These are phyloP conservation scores for Coleophora deauratella DNA, from an alignment of 2,888 invertebrate genomes.

Conservation along the genomic window DNA sequence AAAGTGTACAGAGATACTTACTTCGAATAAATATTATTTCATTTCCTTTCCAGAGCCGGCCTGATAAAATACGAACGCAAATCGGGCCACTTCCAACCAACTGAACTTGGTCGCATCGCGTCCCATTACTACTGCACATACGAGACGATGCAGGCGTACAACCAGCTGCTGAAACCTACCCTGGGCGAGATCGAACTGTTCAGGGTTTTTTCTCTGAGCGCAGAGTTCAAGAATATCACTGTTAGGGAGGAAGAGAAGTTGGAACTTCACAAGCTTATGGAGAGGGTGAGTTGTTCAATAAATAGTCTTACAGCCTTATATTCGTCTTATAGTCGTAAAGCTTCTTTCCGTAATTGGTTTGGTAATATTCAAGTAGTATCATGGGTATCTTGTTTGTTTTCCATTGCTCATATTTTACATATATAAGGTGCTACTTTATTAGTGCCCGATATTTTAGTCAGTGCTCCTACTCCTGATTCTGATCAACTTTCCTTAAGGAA, in stretches of 20 bases:
- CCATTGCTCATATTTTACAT: no score
- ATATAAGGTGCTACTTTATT: no score
- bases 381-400: no score
- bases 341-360: no score
- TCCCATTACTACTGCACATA: constrained; percentile 99
- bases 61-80: constrained; percentile 96
- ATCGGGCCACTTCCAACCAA: constrained; percentile 89
- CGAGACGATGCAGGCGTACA: constrained; percentile 97
- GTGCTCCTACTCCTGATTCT: no score
- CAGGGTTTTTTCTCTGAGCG: constrained; percentile 97
- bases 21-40: no score
- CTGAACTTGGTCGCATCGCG: constrained; percentile 97
- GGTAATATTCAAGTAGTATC: no score
- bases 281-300: constrained; percentile 58
- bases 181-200: constrained; percentile 98
- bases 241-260: constrained; percentile 97
- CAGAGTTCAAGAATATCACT: constrained; percentile 94
- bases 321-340: no score
- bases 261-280: constrained; percentile 95
- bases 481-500: no score
- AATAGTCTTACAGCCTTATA: neutral
- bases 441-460: no score
- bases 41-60: constrained; percentile 79
- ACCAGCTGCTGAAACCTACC: constrained; percentile 96
- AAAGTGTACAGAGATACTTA: no score